Percentiles rank a stretch among this genome's conserved stretches.
These are phyloP conservation scores for Eupithecia pulchellata DNA, from an alignment of 2,888 invertebrate species.

Conservation along the genomic window DNA sequence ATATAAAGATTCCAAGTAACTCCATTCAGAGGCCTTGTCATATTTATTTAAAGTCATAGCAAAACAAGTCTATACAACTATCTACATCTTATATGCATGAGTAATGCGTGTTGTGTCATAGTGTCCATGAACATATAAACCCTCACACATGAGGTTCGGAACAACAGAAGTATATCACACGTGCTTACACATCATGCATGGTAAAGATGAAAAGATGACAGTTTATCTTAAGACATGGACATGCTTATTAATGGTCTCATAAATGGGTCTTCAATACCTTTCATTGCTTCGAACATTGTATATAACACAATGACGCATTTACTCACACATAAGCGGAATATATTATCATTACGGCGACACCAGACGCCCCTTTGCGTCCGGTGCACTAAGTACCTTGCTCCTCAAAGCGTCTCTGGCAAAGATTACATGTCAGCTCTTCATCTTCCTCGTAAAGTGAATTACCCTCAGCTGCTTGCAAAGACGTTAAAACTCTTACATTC, in stretches of 20 bases:
- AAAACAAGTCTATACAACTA: conserved; percentile 66
- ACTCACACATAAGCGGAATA: conserved; percentile 84
- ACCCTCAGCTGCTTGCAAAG: conserved; percentile 88
- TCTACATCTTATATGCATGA: conserved; percentile 81
- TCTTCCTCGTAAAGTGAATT: conserved; percentile 87
- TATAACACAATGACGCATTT: conserved; percentile 83
- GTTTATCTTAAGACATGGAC: conserved; percentile 54
- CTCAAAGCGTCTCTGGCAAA: conserved; percentile 92
- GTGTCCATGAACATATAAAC: conserved; percentile 62
- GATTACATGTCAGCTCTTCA: conserved; percentile 89
- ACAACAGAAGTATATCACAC: conserved; percentile 61
- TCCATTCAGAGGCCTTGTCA: conserved; percentile 85
- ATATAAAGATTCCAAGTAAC: conserved; percentile 81
- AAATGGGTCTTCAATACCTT: conserved; percentile 57
- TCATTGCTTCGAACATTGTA: conserved; percentile 56
- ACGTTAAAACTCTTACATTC: conserved; percentile 83
- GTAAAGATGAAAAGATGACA: conserved; percentile 60
- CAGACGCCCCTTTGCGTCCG: conserved; percentile 72
- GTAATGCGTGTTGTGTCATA: conserved; percentile 83
- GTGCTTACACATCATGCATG: conserved; percentile 73
- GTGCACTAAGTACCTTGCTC: conserved; percentile 88
- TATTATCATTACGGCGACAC: conserved; percentile 74
- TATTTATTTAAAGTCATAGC: conserved; percentile 61
- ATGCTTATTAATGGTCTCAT: conserved; percentile 57
- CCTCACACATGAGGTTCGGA: conserved; percentile 55